Base-by-base conservation (phyloP, 2,888 invertebrate genomes). In the Hylaea fasciaria region DNA sequence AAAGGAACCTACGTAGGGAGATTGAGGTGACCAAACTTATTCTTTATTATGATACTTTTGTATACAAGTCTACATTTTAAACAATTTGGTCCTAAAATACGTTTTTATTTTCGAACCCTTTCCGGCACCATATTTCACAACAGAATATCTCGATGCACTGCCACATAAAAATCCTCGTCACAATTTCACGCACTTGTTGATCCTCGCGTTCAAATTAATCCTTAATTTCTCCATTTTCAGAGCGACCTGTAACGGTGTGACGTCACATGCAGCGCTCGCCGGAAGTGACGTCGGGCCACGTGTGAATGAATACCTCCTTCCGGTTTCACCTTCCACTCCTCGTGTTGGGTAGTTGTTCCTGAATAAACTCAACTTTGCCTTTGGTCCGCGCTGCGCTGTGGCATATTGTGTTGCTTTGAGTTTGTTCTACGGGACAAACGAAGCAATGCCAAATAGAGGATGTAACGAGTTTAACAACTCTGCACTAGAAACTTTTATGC, bases 291-390 rank as follows among this genome's bases (percentile, higher is more conserved):
- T 60, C 60, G 51, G 49, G 46, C 54, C 56, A 61, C 63, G 61
- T 47, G 64, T 61, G 65, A 69, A 67, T 61, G 65, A 69, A 67
- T 62, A 58, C 60, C 56, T 64, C 41, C 61, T 69, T 69, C 69
- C 67, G 65, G 65, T 59, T 39, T 56, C 68, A 64, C 68, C 65
- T 69, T 63, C 60, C 58, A 50, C 41, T 45, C 16, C 43, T 5
- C 43, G 29, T 41, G 41, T 51, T 44, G 48, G 29, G 16, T 51
- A 43, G 56, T 45, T 55, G 50, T 51, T 60, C 46, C 56, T 41
- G 55, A 60, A 55, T 43, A 37, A 28, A 51, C 5, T 14, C 41
- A 35, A 48, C 41, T 50, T 53, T 16, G 45, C 45, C 46, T 60
- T 48, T n/a, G 48, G 43, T 48, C 16, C 5, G 22, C 22, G 22